Percentiles rank a stretch among this genome's conserved stretches.
Conservation (phyloP, 2,797 vertebrate species). For the Apogon talboti region DNA sequence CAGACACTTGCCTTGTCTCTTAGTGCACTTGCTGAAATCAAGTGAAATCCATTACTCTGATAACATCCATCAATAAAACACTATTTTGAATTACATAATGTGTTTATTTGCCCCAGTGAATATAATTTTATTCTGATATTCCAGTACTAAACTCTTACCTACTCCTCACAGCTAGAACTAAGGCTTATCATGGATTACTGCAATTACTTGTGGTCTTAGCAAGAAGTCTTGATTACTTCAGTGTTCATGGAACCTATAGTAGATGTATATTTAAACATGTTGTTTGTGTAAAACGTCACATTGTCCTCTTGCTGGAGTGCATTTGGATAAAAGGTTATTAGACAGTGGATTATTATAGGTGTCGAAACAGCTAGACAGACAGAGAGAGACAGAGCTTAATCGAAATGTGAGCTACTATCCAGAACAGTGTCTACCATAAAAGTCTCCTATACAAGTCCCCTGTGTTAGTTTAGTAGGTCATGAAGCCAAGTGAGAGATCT, state of each 20-base stretch:
- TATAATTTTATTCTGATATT: background rate
- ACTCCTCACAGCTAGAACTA: too few relatives aligned
- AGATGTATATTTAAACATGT: background rate
- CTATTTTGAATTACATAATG: constrained; percentile 2
- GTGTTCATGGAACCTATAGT: background rate
- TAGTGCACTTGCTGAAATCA: background rate
- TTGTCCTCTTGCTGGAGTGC: constrained; percentile 21
- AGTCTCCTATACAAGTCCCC: constrained; percentile 28
- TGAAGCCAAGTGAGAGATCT: constrained; percentile 42
- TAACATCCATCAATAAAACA: constrained; percentile 17
- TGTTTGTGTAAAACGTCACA: background rate
- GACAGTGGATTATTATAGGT: constrained; percentile 31
- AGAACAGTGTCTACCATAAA: constrained; percentile 35
- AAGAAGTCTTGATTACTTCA: background rate
- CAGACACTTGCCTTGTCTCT: too few relatives aligned
- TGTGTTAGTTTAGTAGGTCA: constrained; percentile 53
- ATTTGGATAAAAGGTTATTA: constrained; percentile 29
- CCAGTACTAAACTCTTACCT: too few relatives aligned
- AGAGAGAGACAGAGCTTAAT: too few relatives aligned
- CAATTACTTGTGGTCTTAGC: constrained; percentile 12
- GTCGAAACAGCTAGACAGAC: constrained; percentile 14
- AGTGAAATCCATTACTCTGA: background rate
- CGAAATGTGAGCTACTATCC: constrained; percentile 31
- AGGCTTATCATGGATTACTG: background rate
- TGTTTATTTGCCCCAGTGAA: background rate